phyloP scores from a whole-genome alignment of 2,113 vertebrate species.

The Erinaceus europaeus region DNA sequence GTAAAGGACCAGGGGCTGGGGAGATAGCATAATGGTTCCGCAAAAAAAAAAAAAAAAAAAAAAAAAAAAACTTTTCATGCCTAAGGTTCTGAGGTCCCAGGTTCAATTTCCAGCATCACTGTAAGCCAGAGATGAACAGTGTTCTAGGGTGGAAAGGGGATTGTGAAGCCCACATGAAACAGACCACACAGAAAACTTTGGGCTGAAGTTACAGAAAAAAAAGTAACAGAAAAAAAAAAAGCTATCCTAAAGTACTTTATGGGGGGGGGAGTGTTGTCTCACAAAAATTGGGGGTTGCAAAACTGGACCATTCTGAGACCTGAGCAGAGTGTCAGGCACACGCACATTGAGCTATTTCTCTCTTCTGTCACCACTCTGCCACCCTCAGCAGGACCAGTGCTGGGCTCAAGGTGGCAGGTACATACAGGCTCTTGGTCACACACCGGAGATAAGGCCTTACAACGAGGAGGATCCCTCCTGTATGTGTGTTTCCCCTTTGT shows the following conservation, averaged over 20 bases:
- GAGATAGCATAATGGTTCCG: too few relatives aligned
- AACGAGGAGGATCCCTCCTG: background rate
- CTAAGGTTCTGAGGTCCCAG: too few relatives aligned
- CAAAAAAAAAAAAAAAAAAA: too few relatives aligned
- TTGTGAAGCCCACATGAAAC: too few relatives aligned
- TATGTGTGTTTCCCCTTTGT: background rate
- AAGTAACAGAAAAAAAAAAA: background rate
- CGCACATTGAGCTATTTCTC: too few relatives aligned
- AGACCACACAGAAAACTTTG: background rate
- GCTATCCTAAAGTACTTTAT: background rate
- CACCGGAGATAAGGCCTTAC: accelerated
- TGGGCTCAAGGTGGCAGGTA: background rate
- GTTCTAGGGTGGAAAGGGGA: too few relatives aligned
- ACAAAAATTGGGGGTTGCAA: background rate
- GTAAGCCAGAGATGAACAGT: too few relatives aligned
- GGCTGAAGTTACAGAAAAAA: too few relatives aligned
- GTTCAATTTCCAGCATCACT: too few relatives aligned
- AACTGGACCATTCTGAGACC: background rate
- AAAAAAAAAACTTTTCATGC: too few relatives aligned
- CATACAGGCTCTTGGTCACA: background rate
- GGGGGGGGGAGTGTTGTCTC: background rate
- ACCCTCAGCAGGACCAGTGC: background rate
- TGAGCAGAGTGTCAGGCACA: accelerated
- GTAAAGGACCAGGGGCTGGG: too few relatives aligned
- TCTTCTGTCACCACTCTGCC: background rate